Percentiles rank a stretch among this genome's conserved stretches.
These are phyloP conservation scores for Argopecten irradians DNA, from an alignment of 1,140 invertebrate genomes.

Conservation along the genomic window DNA sequence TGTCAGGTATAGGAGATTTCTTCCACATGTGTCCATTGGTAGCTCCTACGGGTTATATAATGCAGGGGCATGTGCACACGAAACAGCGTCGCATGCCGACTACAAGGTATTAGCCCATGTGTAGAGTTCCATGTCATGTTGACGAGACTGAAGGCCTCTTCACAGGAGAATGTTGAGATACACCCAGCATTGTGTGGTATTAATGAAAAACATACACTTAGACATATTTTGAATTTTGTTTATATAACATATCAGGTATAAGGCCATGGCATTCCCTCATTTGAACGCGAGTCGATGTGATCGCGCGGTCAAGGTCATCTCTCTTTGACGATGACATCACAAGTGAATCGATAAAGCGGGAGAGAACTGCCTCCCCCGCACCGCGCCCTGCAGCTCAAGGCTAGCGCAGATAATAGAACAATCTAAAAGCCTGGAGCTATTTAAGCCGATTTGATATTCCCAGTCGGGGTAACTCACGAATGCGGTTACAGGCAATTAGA, in stretches of 20 bases:
- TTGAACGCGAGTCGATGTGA: neutral
- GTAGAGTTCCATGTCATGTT: neutral
- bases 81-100: neutral
- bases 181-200: neutral
- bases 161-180: neutral
- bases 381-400: neutral
- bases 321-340: neutral
- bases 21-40: neutral
- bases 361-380: neutral
- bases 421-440: neutral
- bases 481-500: neutral
- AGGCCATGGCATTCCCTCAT: neutral
- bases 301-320: neutral
- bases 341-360: neutral
- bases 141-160: neutral
- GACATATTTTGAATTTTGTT: conserved; percentile 13
- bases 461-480: neutral
- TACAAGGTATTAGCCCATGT: neutral
- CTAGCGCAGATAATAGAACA: neutral
- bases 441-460: neutral
- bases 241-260: neutral
- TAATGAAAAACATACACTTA: neutral
- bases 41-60: neutral
- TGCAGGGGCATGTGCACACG: neutral
- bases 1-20: neutral